phyloP scores from a whole-genome alignment of 1,140 invertebrate genomes.

The Drosophila paulistorum region DNA sequence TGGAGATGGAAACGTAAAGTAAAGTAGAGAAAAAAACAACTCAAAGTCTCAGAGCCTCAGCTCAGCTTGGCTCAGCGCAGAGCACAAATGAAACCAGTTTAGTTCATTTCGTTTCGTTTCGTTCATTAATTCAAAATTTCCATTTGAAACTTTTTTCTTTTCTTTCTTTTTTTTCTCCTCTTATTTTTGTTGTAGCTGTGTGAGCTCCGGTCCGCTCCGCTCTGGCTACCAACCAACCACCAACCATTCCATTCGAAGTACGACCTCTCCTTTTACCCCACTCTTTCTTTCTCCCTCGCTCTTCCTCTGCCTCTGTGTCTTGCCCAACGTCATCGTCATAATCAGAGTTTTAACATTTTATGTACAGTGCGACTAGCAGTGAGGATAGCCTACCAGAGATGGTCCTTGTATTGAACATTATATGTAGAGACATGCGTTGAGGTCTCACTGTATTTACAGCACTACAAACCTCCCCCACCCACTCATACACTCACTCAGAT shows the following conservation, averaged over 20 bases:
- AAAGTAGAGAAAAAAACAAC: slow-evolving; percentile 48
- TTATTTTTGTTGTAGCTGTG: slow-evolving; percentile 23
- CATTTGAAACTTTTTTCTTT: slow-evolving; percentile 78
- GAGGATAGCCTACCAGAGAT: slow-evolving; percentile 4
- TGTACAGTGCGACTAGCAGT: slow-evolving; percentile 64
- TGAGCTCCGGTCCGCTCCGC: slow-evolving; percentile 60
- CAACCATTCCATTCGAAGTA: slow-evolving; percentile 25
- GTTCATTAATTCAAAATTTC: slow-evolving; percentile 82
- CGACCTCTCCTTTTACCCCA: slow-evolving; percentile 17
- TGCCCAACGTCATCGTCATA: slow-evolving; percentile 71
- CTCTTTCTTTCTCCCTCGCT: slow-evolving; percentile 22
- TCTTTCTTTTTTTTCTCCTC: slow-evolving; percentile 44
- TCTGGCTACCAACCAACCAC: slow-evolving; percentile 50
- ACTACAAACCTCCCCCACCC: slow-evolving; percentile 50
- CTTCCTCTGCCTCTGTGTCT: slow-evolving; percentile 19
- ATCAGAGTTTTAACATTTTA: slow-evolving; percentile 82
- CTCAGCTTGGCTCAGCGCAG: slow-evolving; percentile 58
- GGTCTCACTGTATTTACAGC: slow-evolving; percentile 57
- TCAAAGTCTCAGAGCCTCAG: slow-evolving; percentile 57
- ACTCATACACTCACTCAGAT: slow-evolving; percentile 21
- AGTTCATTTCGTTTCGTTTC: slow-evolving; percentile 81
- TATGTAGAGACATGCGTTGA: background rate
- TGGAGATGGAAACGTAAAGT: slow-evolving; percentile 21
- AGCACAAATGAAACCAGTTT: slow-evolving; percentile 81
- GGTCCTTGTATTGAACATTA: background rate